Evolutionary conservation across 2,888 invertebrate genomes (phyloP).

Genomic region (Lochmaea crataegi): DNA sequence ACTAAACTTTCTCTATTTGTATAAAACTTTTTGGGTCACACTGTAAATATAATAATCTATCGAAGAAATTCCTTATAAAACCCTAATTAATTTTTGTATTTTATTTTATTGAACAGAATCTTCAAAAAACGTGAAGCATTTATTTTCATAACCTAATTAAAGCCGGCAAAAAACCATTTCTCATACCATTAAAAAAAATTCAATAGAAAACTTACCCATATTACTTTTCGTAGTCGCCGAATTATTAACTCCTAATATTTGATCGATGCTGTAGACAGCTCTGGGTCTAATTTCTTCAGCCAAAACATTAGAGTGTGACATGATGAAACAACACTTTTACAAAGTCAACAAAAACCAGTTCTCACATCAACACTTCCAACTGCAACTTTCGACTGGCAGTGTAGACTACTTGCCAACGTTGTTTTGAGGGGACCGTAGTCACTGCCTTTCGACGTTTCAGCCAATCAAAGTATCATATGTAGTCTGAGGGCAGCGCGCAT

Average conservation of each 20-base stretch:
- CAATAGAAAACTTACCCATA: constrained; percentile 54
- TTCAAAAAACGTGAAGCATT: no score
- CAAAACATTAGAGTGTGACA: constrained; percentile 51
- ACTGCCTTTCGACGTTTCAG: constrained; percentile 52
- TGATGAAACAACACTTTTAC: constrained; percentile 35
- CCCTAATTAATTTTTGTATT: no score
- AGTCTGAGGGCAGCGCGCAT: constrained; percentile 10
- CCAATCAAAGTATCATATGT: constrained; percentile 52
- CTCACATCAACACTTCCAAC: constrained; percentile 34
- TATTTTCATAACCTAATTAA: not conserved
- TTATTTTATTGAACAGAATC: no score
- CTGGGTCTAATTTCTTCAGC: constrained; percentile 60
- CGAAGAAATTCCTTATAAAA: no score
- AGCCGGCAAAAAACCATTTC: not conserved
- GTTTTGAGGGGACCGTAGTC: constrained; percentile 49
- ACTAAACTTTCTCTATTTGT: no score
- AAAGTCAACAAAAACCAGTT: constrained; percentile 19
- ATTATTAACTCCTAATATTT: constrained; percentile 62
- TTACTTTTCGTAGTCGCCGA: constrained; percentile 50
- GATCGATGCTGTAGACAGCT: constrained; percentile 65
- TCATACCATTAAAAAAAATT: not conserved
- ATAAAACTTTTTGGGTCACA: no score
- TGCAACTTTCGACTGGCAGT: constrained; percentile 51
- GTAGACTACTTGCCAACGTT: constrained; percentile 52
- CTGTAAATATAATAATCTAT: no score